Conservation (phyloP, 30 jellyfish, hydroid and myxozoan genomes). For the Turritopsis rubra region DNA sequence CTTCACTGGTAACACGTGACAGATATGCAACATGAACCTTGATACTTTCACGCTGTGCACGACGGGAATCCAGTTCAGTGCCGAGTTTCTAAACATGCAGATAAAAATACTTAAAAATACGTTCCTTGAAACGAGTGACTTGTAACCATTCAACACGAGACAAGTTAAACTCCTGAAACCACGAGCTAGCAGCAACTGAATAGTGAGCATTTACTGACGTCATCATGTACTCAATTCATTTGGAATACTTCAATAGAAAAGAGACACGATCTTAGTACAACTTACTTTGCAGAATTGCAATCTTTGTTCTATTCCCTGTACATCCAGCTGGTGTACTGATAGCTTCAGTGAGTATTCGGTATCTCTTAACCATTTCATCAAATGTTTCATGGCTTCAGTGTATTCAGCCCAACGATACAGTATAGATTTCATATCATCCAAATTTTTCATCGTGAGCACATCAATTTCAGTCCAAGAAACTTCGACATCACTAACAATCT, state of each 20-base stretch:
- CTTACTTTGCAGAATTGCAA: slow-evolving; percentile 3
- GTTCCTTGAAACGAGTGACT: not conserved
- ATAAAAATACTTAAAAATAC: not conserved
- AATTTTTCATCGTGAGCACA: not conserved
- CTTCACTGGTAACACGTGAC: slow-evolving; percentile 22
- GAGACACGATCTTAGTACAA: not conserved
- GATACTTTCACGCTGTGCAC: not conserved
- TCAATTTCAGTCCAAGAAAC: slow-evolving; percentile 35
- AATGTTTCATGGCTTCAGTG: slow-evolving; percentile 71
- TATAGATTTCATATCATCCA: slow-evolving; percentile 41
- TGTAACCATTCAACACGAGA: no score
- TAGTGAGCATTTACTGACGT: no score
- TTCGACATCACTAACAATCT: slow-evolving; percentile 16
- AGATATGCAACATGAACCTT: slow-evolving; percentile 13
- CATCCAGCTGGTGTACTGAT: slow-evolving; percentile 48
- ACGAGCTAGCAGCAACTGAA: no score
- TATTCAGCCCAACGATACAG: slow-evolving; percentile 81
- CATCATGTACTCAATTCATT: no score
- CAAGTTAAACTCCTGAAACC: no score
- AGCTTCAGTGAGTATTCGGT: slow-evolving; percentile 45
- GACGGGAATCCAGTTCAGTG: slow-evolving; percentile 30
- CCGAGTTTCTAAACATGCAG: slow-evolving; percentile 12
- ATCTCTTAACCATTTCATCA: slow-evolving; percentile 79
- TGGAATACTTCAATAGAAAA: not conserved
- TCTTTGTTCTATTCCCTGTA: slow-evolving; percentile 38